phyloP scores from a whole-genome alignment of 2,797 vertebrate species.

The Tadarida brasiliensis region DNA sequence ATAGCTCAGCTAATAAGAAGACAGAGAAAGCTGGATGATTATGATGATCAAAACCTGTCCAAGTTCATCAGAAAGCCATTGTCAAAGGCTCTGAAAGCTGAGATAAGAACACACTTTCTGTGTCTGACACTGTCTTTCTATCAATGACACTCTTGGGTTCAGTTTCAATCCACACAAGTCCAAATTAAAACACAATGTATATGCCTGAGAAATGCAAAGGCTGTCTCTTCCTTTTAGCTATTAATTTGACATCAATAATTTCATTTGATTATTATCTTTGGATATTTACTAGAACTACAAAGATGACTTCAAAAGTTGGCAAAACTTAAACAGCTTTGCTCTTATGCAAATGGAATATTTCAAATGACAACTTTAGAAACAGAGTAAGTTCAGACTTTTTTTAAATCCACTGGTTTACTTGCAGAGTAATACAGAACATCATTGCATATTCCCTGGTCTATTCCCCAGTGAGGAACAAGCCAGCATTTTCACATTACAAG shows the following conservation, averaged over 20 bases:
- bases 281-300: background rate
- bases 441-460: background rate
- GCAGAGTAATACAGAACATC: background rate
- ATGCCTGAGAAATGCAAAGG: conserved; percentile 74
- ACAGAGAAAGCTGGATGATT: background rate
- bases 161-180: background rate
- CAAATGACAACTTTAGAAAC: background rate
- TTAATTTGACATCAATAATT: conserved; percentile 78
- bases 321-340: background rate
- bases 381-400: background rate
- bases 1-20: no score
- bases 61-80: background rate
- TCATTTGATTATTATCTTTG: conserved; percentile 77
- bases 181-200: conserved; percentile 39
- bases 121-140: background rate
- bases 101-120: background rate
- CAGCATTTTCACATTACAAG: background rate
- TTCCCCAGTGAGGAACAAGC: background rate
- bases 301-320: background rate
- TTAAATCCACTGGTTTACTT: background rate
- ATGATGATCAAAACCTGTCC: background rate
- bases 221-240: conserved; percentile 69
- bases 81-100: background rate
- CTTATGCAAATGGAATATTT: background rate
- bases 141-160: background rate